Percentiles rank a stretch among this genome's conserved stretches.
phyloP scores from a whole-genome alignment of 2,797 vertebrate species.

The Allobates femoralis region DNA sequence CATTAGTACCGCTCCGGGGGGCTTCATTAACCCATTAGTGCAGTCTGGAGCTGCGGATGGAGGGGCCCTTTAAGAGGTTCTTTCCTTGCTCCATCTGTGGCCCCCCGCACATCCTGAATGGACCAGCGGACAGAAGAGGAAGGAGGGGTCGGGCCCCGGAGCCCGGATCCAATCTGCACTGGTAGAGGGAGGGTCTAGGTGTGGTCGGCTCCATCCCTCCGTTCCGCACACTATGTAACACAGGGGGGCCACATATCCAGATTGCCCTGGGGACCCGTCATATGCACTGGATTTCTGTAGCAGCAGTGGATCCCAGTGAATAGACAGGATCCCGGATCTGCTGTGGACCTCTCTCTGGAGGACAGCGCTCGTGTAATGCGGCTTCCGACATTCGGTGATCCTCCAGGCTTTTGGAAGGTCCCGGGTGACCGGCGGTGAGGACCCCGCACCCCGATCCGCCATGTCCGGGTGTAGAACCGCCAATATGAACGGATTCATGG shows the following conservation, averaged over 20 bases:
- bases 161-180: not conserved
- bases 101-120: not conserved
- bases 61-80: not conserved
- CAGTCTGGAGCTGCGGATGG: not conserved
- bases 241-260: not conserved
- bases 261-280: not conserved
- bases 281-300: not conserved
- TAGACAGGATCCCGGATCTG: not conserved
- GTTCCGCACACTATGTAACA: not conserved
- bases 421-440: slow-evolving; percentile 72
- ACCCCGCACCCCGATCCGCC: slow-evolving; percentile 17
- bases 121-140: not conserved
- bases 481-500: slow-evolving; percentile 79
- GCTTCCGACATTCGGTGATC: too few relatives aligned
- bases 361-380: not conserved
- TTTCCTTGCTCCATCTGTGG: not conserved
- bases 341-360: not conserved
- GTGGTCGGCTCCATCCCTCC: not conserved
- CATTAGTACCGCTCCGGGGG: slow-evolving; percentile 22
- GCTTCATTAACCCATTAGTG: slow-evolving; percentile 18
- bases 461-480: slow-evolving; percentile 81
- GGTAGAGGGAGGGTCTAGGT: slow-evolving; percentile 40
- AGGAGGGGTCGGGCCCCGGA: not conserved
- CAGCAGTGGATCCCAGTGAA: not conserved
- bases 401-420: not conserved